A percentile compares a stretch with the other conserved stretches of the same genome.
phyloP scores from a whole-genome alignment of 2,113 vertebrate genomes.

The Gadus chalcogrammus region DNA sequence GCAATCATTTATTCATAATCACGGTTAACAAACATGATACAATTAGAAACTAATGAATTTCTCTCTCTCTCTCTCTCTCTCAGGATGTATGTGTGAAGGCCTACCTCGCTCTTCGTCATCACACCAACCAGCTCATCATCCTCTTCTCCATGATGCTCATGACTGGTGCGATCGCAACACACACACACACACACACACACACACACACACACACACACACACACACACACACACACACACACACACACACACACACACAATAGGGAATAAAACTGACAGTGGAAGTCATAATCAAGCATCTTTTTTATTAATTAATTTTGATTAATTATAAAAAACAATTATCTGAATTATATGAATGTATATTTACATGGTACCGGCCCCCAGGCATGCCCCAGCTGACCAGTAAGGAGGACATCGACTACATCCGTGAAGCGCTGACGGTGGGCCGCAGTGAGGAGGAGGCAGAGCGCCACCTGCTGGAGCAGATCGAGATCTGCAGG shows the following conservation, averaged over 20 bases:
- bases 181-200: neutral
- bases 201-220: neutral
- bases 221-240: too few relatives aligned
- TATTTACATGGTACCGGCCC: neutral
- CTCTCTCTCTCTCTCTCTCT: neutral
- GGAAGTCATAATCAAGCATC: neutral
- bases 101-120: slow-evolving; percentile 92
- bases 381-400: slow-evolving; percentile 84
- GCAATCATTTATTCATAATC: neutral
- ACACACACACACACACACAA: too few relatives aligned
- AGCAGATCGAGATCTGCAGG: slow-evolving; percentile 97
- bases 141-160: slow-evolving; percentile 99
- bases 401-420: slow-evolving; percentile 97
- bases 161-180: slow-evolving; percentile 69
- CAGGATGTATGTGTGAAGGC: slow-evolving; percentile 92
- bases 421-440: slow-evolving; percentile 92
- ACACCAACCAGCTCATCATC: slow-evolving; percentile 96
- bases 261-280: neutral
- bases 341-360: too few relatives aligned
- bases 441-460: slow-evolving; percentile 89
- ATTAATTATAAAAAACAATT: too few relatives aligned
- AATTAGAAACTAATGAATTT: neutral
- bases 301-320: too few relatives aligned
- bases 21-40: neutral
- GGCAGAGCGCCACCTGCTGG: slow-evolving; percentile 91